phyloP scores from a whole-genome alignment of 2,797 vertebrate species.

The Taeniopygia guttata region DNA sequence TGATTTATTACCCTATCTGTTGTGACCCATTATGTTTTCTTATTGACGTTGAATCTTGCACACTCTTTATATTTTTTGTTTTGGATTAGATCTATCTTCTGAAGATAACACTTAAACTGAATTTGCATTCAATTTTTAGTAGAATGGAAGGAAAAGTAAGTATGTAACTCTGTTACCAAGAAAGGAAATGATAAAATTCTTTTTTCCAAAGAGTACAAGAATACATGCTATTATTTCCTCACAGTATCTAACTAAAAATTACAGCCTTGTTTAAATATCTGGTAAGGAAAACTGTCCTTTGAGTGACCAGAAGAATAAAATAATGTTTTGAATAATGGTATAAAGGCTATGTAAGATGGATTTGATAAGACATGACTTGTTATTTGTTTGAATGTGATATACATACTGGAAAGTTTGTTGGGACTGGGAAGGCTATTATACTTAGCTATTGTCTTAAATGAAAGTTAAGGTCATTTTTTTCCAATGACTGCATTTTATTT shows the following conservation, averaged over 20 bases:
- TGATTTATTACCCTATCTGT: not conserved
- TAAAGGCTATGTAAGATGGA: not conserved
- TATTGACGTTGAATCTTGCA: not conserved
- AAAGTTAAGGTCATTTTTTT: not conserved
- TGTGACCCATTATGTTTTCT: not conserved
- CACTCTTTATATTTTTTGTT: not conserved
- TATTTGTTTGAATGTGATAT: not conserved
- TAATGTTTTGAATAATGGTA: not conserved
- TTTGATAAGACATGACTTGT: not conserved
- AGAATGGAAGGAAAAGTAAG: conserved; percentile 28
- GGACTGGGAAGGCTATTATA: not conserved
- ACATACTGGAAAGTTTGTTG: not conserved
- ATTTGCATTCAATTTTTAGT: conserved; percentile 31
- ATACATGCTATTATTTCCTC: not conserved
- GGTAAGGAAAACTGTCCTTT: not conserved
- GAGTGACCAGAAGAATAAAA: not conserved
- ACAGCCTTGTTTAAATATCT: conserved; percentile 6
- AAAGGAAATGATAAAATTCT: conserved; percentile 4
- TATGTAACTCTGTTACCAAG: conserved; percentile 5
- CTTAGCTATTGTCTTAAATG: not conserved
- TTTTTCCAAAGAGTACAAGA: conserved; percentile 26
- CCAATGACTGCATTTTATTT: not conserved
- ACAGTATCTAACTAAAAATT: conserved; percentile 10
- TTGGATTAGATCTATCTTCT: not conserved
- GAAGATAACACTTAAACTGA: conserved; percentile 43